Evolutionary conservation across 2,888 invertebrate genomes (phyloP).

Genomic region (Hirtodrosophila histrioides): DNA sequence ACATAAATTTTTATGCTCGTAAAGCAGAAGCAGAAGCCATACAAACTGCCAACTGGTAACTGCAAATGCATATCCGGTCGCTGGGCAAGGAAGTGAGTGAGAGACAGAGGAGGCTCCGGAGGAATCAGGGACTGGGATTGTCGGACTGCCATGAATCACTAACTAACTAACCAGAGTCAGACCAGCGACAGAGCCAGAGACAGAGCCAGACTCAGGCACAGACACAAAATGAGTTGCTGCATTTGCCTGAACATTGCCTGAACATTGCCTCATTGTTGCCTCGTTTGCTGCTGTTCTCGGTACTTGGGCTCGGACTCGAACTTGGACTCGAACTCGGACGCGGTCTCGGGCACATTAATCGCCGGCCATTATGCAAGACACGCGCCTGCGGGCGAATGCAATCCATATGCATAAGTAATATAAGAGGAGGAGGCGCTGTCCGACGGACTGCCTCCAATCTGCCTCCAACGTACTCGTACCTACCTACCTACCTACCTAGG

Average conservation of each 20-base stretch:
- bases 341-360: conserved; percentile 55
- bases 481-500: conserved; percentile 16
- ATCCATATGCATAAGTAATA: conserved; percentile 62
- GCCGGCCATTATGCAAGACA: conserved; percentile 73
- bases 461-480: background rate
- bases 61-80: conserved; percentile 74
- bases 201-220: conserved; percentile 9
- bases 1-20: conserved; percentile 51
- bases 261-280: conserved; percentile 50
- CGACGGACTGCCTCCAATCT: background rate
- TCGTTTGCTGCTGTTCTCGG: conserved; percentile 17
- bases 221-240: conserved; percentile 50
- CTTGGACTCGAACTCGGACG: conserved; percentile 16
- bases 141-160: conserved; percentile 65
- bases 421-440: conserved; percentile 8
- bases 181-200: too few species aligned
- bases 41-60: conserved; percentile 25
- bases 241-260: conserved; percentile 44
- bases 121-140: conserved; percentile 19
- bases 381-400: conserved; percentile 71
- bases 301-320: background rate
- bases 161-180: conserved; percentile 50
- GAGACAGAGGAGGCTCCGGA: conserved; percentile 18
- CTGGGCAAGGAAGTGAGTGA: conserved; percentile 61
- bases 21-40: conserved; percentile 37